A percentile compares a stretch with the other conserved stretches of the same genome.
Evolutionary conservation across 2,888 invertebrate genomes (phyloP).

Genomic region (Eristalis tenax): DNA sequence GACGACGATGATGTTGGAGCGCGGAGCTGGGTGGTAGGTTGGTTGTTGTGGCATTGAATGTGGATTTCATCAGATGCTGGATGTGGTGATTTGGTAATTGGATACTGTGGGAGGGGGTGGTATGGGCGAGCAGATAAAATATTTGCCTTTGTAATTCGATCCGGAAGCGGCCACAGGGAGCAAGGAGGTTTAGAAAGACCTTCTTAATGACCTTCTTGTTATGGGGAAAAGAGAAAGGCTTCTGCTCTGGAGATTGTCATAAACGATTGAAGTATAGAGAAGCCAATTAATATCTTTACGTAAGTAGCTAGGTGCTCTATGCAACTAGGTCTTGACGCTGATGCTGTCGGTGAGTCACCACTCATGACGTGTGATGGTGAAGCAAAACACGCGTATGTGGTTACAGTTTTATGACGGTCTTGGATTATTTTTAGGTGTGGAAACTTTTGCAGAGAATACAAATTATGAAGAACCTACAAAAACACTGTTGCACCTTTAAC

Average conservation of each 20-base stretch:
- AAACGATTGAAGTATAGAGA: neutral
- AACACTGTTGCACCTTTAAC: too few relatives aligned
- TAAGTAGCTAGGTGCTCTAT: neutral
- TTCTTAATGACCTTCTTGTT: slow-evolving; percentile 51
- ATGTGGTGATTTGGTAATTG: slow-evolving; percentile 72
- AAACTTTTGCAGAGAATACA: too few relatives aligned
- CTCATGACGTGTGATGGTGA: neutral
- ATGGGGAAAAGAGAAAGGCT: slow-evolving; percentile 49
- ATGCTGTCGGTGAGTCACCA: neutral
- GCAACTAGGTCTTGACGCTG: neutral
- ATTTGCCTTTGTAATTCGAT: slow-evolving; percentile 69
- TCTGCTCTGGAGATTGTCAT: neutral
- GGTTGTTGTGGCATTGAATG: slow-evolving; percentile 58
- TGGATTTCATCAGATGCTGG: slow-evolving; percentile 69
- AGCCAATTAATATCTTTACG: neutral
- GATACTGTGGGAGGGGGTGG: slow-evolving; percentile 46
- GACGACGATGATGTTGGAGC: neutral
- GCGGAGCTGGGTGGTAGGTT: slow-evolving; percentile 10
- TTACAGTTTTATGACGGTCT: too few relatives aligned
- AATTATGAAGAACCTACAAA: too few relatives aligned
- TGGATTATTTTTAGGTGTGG: too few relatives aligned
- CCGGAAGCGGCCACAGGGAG: slow-evolving; percentile 40
- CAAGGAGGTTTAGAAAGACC: slow-evolving; percentile 18
- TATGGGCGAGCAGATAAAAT: slow-evolving; percentile 50
- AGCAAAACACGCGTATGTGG: too few relatives aligned